These are phyloP conservation scores for Artibeus jamaicensis DNA, from an alignment of 2,797 vertebrate genomes.

Conservation along the genomic window DNA sequence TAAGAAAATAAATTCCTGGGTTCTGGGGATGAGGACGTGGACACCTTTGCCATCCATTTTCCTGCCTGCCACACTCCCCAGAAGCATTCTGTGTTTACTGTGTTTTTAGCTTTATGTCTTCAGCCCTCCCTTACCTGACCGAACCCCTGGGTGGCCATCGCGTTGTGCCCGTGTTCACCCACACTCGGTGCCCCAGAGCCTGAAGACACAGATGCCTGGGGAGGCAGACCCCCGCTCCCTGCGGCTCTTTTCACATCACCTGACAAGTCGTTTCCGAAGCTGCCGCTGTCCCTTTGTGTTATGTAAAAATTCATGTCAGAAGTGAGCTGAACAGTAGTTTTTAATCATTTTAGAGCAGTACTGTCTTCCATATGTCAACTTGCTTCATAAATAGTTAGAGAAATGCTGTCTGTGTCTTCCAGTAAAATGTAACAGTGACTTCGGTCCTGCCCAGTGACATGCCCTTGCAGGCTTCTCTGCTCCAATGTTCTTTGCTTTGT, in stretches of 20 bases:
- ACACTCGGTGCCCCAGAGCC: neutral
- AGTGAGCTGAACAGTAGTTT: neutral
- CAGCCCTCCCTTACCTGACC: neutral
- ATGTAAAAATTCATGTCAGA: neutral
- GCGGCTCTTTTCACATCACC: neutral
- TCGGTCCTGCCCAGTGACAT: neutral
- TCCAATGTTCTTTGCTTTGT: neutral
- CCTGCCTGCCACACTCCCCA: neutral
- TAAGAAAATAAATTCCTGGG: neutral
- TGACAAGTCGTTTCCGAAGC: neutral
- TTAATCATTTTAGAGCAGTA: neutral
- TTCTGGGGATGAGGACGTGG: neutral
- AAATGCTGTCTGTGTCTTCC: neutral
- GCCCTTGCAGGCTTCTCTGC: neutral
- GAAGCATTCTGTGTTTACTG: neutral
- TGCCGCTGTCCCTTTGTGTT: neutral
- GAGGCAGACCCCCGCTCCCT: neutral
- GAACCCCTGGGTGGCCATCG: neutral
- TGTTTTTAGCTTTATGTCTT: neutral
- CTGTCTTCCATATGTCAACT: neutral
- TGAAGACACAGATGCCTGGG: neutral
- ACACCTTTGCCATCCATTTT: neutral
- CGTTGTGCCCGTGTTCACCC: neutral
- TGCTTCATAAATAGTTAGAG: neutral
- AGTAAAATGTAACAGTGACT: neutral